A percentile compares a stretch with the other conserved stretches of the same genome.
These are phyloP conservation scores for Monopis laevigella DNA, from an alignment of 2,888 invertebrate species.

Conservation along the genomic window DNA sequence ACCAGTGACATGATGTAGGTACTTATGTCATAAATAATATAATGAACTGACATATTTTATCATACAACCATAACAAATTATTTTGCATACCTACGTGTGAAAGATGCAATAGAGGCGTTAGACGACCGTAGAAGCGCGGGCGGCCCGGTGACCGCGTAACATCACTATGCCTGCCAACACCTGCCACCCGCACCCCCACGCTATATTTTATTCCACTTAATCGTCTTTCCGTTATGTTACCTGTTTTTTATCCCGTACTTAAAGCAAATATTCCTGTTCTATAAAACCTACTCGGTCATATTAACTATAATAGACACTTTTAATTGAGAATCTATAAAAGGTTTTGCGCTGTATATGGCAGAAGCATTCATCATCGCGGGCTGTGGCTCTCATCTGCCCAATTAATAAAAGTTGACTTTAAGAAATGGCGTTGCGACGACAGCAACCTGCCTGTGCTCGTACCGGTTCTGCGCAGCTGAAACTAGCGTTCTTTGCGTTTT, in stretches of 20 bases:
- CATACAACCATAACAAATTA: background rate
- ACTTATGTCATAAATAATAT: no score
- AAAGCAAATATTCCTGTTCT: conserved; percentile 64
- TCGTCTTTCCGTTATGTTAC: conserved; percentile 66
- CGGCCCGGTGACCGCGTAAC: conserved; percentile 5
- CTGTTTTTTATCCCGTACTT: conserved; percentile 56
- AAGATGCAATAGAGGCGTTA: background rate
- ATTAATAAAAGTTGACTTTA: conserved; percentile 65
- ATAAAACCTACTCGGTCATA: conserved; percentile 51
- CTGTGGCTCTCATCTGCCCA: conserved; percentile 64
- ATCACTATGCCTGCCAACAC: conserved; percentile 26
- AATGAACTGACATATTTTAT: no score
- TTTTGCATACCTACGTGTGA: background rate
- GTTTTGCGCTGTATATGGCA: conserved; percentile 61
- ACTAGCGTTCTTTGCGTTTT: conserved; percentile 47
- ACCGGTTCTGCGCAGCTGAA: conserved; percentile 49
- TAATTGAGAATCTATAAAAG: conserved; percentile 68
- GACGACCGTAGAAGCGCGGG: no score
- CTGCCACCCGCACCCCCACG: conserved; percentile 64
- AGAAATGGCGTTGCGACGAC: conserved; percentile 52
- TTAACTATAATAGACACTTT: conserved; percentile 65
- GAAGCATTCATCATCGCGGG: conserved; percentile 60
- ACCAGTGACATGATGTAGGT: no score
- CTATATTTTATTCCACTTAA: conserved; percentile 66
- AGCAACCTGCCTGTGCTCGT: conserved; percentile 33